Conservation (phyloP, 2,797 vertebrate species). For the Tapera naevia region DNA sequence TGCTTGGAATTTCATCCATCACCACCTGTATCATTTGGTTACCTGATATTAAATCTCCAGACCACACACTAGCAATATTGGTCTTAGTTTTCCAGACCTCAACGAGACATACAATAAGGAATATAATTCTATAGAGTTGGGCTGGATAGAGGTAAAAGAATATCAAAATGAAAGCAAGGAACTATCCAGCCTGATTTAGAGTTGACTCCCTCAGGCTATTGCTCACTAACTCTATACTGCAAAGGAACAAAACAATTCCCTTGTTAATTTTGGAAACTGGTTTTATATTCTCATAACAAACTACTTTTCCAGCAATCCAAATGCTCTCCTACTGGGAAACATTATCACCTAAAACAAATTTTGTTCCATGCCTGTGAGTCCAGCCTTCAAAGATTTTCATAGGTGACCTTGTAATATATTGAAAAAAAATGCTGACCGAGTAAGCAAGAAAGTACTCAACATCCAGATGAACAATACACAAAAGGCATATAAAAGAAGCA, state of each 20-base stretch:
- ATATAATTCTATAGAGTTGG: not conserved
- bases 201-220: not conserved
- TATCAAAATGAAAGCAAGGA: not conserved
- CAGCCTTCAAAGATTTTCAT: conserved; percentile 57
- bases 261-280: conserved; percentile 17
- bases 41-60: not conserved
- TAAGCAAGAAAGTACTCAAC: conserved; percentile 36
- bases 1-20: not conserved
- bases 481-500: conserved; percentile 59
- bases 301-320: conserved; percentile 39
- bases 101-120: not conserved
- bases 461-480: conserved; percentile 46
- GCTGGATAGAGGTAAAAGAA: not conserved
- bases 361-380: conserved; percentile 34
- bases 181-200: not conserved
- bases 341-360: conserved; percentile 63
- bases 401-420: conserved; percentile 23
- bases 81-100: not conserved
- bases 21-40: not conserved
- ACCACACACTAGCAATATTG: not conserved
- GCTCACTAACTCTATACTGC: not conserved
- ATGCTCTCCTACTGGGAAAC: conserved; percentile 34
- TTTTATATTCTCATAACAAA: conserved; percentile 64
- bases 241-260: conserved; percentile 27
- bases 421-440: conserved; percentile 24